Base-by-base conservation (phyloP, 2,888 invertebrate genomes). In the Diarsia mendica region DNA sequence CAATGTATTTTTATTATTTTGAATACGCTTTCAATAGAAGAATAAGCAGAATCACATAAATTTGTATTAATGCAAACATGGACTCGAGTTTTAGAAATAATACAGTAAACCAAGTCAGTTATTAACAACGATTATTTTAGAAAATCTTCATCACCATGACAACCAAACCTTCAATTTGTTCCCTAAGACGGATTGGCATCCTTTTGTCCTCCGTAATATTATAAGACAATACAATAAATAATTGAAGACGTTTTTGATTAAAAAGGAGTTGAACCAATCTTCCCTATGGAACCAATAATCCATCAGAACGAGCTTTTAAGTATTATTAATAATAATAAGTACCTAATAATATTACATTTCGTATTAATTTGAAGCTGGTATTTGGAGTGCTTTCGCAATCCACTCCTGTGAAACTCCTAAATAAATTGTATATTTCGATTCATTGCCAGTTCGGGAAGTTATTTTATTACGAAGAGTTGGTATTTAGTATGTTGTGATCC, bases 331-430 rank as follows among this genome's bases (percentile, higher is more conserved):
- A 23, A 15, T 72, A 48, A 15, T 8, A 28, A 69, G n/a, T 8
- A 39, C 18, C 28, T 20, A 75, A 61, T 71, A 44, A 58, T 53
- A n/a, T 63, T 67, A 13, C 28, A 28, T 28, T 28, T 28, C 28
- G 23, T 76, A 80, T 49, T 67, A 67, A 83, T 77, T 72, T 75
- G 44, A 10, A 53, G 49, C 51, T 49, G 65, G 67, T 74, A 72
- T 67, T 77, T 72, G 2, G 39, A 71, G 77, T 28, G 46, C 33
- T 23, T 64, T 79, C 60, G 33, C 20, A 60, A 39, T 55, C 69
- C 48, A 69, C 55, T 76, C 8, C 6, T 23, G 46, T 23, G 23
- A 60, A 28, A 23, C 11, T 53, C 10, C 18, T 15, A 49, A 68
- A 51, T 74, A 64, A 74, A 76, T 74, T 72, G 48, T 69, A 55